These are phyloP conservation scores for Battus philenor DNA, from an alignment of 1,140 invertebrate species.

Conservation along the genomic window DNA sequence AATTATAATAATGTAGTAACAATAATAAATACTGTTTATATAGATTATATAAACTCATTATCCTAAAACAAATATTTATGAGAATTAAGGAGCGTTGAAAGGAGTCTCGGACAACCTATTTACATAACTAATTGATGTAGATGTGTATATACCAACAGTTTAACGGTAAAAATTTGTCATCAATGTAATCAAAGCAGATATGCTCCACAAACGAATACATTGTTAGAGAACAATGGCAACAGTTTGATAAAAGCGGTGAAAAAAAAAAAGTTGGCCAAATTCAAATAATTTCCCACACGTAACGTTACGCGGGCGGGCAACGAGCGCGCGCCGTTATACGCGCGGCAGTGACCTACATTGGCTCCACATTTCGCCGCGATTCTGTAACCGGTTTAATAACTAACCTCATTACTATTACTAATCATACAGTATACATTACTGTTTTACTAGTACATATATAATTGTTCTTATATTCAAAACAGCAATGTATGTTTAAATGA, in stretches of 20 bases:
- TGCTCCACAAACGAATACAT: conserved; percentile 49
- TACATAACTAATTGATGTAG: no score
- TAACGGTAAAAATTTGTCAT: conserved; percentile 55
- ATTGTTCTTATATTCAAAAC: background rate
- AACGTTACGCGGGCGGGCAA: conserved; percentile 72
- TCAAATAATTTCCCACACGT: conserved; percentile 75
- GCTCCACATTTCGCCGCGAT: conserved; percentile 53
- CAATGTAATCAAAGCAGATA: conserved; percentile 46
- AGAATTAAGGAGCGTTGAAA: no score
- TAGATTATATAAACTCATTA: no score
- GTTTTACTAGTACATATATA: conserved; percentile 19
- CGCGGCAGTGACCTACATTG: conserved; percentile 66
- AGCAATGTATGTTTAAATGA: conserved; percentile 21
- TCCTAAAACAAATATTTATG: no score
- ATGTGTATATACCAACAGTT: background rate
- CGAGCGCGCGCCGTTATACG: conserved; percentile 70
- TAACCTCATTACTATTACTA: conserved; percentile 53
- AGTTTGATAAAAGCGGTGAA: conserved; percentile 52
- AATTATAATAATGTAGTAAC: no score
- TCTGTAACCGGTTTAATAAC: conserved; percentile 36
- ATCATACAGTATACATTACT: conserved; percentile 33
- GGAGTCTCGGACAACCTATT: no score
- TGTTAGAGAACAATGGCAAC: conserved; percentile 60
- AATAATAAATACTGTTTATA: no score
- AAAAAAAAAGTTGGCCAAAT: conserved; percentile 68